These are phyloP conservation scores for Potamarius usumacintae DNA, from an alignment of 2,113 vertebrate species.

Conservation along the genomic window DNA sequence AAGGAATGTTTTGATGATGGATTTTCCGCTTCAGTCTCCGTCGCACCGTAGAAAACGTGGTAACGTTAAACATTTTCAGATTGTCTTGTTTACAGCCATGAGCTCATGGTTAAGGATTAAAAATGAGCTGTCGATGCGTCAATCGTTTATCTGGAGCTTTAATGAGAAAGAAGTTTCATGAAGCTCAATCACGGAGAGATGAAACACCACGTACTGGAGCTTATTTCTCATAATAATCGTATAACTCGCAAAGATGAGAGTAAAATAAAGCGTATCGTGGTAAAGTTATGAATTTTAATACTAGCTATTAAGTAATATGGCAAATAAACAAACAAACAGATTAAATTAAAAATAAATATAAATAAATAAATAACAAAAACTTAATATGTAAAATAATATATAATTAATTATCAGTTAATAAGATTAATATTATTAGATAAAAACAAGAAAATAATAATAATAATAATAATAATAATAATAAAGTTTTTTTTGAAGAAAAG, in stretches of 20 bases:
- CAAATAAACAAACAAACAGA: no score
- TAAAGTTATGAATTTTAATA: not conserved
- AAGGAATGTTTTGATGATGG: not conserved
- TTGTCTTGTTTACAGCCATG: not conserved
- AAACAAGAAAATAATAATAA: not conserved
- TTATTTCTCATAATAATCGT: not conserved
- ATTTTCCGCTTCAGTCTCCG: no score
- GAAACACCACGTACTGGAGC: not conserved
- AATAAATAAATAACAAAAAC: not conserved
- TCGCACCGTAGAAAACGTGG: no score
- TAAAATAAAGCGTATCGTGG: not conserved
- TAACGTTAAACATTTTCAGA: not conserved
- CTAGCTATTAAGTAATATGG: not conserved
- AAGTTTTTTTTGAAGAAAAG: not conserved
- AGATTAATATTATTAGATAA: not conserved
- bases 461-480: not conserved
- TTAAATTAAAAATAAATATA: not conserved
- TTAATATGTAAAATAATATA: not conserved
- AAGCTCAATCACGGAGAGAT: not conserved
- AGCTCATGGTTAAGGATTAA: not conserved
- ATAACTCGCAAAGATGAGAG: not conserved
- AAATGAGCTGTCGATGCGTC: not conserved
- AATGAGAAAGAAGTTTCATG: not conserved
- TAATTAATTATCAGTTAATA: not conserved
- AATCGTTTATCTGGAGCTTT: not conserved